Conservation (phyloP, 2,797 vertebrate species). For the Labeo calbasu region DNA sequence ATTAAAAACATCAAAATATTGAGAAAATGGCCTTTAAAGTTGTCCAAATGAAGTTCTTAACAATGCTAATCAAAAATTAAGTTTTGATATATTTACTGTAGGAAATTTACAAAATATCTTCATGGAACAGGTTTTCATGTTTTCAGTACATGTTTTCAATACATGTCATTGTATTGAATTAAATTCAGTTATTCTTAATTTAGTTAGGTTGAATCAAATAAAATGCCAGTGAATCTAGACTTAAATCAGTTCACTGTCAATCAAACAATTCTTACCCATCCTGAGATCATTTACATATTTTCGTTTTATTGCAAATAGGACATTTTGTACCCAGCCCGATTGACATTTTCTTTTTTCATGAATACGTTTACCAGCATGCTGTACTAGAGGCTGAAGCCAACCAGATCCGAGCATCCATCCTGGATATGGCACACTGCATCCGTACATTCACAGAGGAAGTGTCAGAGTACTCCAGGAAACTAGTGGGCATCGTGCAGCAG, state of each 20-base stretch:
- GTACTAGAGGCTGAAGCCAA: slow-evolving; percentile 94
- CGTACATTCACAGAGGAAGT: slow-evolving; percentile 97
- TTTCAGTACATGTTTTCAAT: too few species aligned
- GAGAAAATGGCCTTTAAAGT: too few species aligned
- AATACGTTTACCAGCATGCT: slow-evolving; percentile 81
- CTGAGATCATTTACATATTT: neutral
- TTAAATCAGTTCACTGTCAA: neutral
- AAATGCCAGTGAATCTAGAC: neutral
- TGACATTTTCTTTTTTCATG: neutral
- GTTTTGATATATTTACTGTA: too few species aligned
- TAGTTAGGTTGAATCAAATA: neutral
- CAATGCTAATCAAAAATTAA: too few species aligned
- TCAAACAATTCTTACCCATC: neutral
- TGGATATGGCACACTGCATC: slow-evolving; percentile 99
- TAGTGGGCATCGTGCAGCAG: slow-evolving; percentile 95
- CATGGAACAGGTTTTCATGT: too few species aligned
- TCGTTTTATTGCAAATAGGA: neutral
- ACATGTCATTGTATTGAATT: neutral
- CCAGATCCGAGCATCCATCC: slow-evolving; percentile 96
- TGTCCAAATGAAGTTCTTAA: too few species aligned
- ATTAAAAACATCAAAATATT: too few species aligned
- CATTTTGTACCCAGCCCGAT: neutral
- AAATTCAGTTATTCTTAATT: neutral
- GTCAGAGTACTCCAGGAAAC: slow-evolving; percentile 96
- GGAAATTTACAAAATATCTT: too few species aligned